Base-by-base conservation (phyloP, 2,113 vertebrate species). In the Myotis brandtii region DNA sequence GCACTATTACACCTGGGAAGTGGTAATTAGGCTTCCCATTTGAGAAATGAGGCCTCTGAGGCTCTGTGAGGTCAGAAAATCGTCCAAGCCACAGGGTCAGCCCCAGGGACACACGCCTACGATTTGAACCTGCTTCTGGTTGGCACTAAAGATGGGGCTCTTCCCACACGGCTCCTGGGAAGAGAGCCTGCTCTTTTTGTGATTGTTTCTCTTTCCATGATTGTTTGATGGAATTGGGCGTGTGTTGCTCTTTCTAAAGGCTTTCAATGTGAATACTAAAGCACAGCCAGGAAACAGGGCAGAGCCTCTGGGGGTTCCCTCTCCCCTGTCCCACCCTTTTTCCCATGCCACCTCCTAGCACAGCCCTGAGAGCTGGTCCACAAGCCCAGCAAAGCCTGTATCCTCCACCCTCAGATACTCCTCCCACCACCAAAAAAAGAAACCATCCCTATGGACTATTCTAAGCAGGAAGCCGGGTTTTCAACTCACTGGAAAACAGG, bases 401-500 rank as follows among this genome's bases (percentile, higher is more conserved):
- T 81, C 95, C 95, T 96, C 64, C 37, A 48, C 62, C 76, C 86
- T 72, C 89, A 96, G 93, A 93, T 64, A 89, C 91, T 52, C 94
- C 96, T 69, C 94, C 97, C 80, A 94, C 84, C 72, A 91, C 79
- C 87, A 86, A 91, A 96, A 96, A 95, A 96, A 97, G 94, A 96
- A 95, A 69, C 89, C 82, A 75, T 96, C 96, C 96, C 93, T 30
- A n/a, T 14, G 91, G 96, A 96, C 88, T 80, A 4, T 72, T 94
- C 96, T 75, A 91, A 96, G 95, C 97, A 95, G 97, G 97, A 98
- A 98, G 91, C 87, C 0, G 30, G 81, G 80, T 72, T 95, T 96
- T 89, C 86, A 94, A 91, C 81, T 97, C 94, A 83, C 81, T 96
- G 94, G 96, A 97, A 98, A 98, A 97, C 97, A 98, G 97, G 97